Base-by-base conservation (phyloP, 2,797 vertebrate species). In the Nothura maculosa region DNA sequence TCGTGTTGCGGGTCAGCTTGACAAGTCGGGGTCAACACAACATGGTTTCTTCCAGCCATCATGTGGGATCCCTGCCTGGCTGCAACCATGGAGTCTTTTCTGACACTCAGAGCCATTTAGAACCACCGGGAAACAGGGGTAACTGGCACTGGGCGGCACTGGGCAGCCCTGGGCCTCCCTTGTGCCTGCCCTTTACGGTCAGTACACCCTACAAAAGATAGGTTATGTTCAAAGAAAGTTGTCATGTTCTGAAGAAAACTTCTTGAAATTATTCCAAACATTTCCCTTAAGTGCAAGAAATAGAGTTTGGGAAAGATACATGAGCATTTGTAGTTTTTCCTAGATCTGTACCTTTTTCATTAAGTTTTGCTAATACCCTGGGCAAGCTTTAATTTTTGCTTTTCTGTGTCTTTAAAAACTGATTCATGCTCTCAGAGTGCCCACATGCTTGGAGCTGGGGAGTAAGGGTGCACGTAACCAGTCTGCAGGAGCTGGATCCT, bases 1-100 rank as follows among this genome's bases (percentile, higher is more conserved):
- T 17, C 15, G 5, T 34, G 7, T 40, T 8, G 21, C 4, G 21
- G 12, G 19, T 5, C 8, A 86, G 10, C 4, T 28, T 28, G 52
- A 7, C 14, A 50, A 8, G 6, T 0, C 55, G 28, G 4, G 27
- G 4, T 66, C 30, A 34, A 17, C 22, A 22, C 5, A 3, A 30
- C 4, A 16, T 15, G n/a, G 4, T 30, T 80, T 32, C 28, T 9
- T 62, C 25, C 54, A 67, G 28, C 27, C 67, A 5, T 45, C 67
- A 21, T 28, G 14, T 48, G 27, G 15, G 27, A 57, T 1, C 10
- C 8, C 36, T 81, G 25, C 25, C 10, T 2, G 1, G 19, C 30
- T 54, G 11, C 55, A 81, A 14, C 70, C 68, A 20, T 55, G 52
- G 60, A 21, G 47, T 16, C 54, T n/a, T 20, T 55, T 5, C 54